Conservation (phyloP, 2,797 vertebrate genomes). For the Sorex maritimensis region DNA sequence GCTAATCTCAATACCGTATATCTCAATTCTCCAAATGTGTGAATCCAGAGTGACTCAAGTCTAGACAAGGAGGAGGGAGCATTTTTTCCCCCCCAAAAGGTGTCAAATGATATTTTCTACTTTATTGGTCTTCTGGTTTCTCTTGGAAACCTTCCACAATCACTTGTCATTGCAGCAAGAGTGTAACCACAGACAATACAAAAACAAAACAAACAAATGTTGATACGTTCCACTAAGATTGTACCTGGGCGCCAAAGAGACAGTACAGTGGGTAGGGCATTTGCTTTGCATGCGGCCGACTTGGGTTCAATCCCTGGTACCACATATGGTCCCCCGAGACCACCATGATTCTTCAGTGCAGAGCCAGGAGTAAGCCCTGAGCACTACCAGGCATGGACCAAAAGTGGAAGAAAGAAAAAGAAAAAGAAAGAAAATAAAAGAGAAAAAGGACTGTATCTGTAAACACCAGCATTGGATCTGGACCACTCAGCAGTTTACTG, state of each 20-base stretch:
- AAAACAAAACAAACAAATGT: no score
- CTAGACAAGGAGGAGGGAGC: not conserved
- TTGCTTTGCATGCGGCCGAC: no score
- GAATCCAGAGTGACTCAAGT: not conserved
- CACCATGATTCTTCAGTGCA: no score
- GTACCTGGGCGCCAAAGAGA: no score
- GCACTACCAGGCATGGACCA: no score
- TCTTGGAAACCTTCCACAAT: not conserved
- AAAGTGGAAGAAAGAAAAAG: no score
- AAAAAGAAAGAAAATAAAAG: no score
- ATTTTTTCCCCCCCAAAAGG: not conserved
- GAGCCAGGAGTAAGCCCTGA: no score
- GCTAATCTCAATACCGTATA: not conserved
- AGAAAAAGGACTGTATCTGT: not conserved
- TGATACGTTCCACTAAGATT: no score
- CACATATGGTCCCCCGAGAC: no score
- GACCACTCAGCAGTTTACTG: not conserved
- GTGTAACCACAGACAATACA: not conserved
- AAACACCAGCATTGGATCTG: constrained; percentile 15
- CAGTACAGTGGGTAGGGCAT: not conserved
- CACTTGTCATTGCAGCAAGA: not conserved
- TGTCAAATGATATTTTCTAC: not conserved
- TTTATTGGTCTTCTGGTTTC: not conserved
- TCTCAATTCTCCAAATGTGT: not conserved
- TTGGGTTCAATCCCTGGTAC: no score